These are phyloP conservation scores for Phoxinus phoxinus DNA, from an alignment of 2,113 vertebrate genomes.

Conservation along the genomic window DNA sequence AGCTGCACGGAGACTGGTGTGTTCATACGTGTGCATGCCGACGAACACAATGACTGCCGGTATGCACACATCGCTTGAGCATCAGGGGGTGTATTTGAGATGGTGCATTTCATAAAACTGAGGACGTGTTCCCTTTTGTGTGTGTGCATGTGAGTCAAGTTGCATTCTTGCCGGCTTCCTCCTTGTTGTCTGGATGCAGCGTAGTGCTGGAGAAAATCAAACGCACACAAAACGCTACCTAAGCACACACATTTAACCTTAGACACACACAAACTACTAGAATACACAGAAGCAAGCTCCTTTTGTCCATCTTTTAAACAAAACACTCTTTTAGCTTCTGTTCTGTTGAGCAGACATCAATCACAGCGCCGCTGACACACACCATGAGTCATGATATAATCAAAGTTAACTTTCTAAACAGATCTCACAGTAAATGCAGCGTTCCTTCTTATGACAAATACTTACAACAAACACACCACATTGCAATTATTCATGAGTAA, in stretches of 20 bases:
- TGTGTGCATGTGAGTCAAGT: conserved; percentile 66
- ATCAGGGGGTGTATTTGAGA: conserved; percentile 44
- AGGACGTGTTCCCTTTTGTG: conserved; percentile 38
- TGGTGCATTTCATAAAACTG: conserved; percentile 23
- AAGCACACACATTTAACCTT: conserved; percentile 39
- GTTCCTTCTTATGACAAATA: neutral
- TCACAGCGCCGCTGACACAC: neutral
- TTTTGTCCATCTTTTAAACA: conserved; percentile 44
- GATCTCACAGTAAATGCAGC: neutral
- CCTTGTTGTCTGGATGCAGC: conserved; percentile 77
- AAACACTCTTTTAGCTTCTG: conserved; percentile 13
- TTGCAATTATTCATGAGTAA: conserved; percentile 38
- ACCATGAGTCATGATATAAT: neutral
- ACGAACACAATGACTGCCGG: neutral
- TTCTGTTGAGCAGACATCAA: conserved; percentile 1
- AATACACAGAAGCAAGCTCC: conserved; percentile 46
- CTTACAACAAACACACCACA: neutral
- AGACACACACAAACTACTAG: conserved; percentile 46
- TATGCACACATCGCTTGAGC: neutral
- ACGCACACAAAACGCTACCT: conserved; percentile 58
- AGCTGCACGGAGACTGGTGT: conserved; percentile 64
- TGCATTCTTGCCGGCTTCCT: conserved; percentile 77
- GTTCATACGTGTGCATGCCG: conserved; percentile 35
- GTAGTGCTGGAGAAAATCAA: conserved; percentile 68
- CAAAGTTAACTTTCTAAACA: neutral